These are phyloP conservation scores for Cebus imitator DNA, from an alignment of 2,113 vertebrate genomes.

Conservation along the genomic window DNA sequence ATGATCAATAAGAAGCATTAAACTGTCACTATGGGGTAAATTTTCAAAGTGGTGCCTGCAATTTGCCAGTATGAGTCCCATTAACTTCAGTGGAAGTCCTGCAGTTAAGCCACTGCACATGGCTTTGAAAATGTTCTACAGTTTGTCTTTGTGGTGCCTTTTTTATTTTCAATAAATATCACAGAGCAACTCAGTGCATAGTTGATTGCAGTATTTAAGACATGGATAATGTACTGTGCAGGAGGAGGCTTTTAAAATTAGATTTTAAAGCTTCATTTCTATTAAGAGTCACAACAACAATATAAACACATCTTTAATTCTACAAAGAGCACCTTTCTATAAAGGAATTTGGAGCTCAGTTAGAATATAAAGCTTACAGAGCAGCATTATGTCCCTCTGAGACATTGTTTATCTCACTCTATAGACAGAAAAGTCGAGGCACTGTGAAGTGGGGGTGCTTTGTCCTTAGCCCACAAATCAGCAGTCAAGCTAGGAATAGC, in stretches of 20 bases:
- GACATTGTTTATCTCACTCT: constrained; percentile 44
- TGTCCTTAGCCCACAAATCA: constrained; percentile 1
- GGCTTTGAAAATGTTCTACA: constrained; percentile 43
- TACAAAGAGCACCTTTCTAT: constrained; percentile 46
- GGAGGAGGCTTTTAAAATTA: constrained; percentile 67
- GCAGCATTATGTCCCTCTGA: constrained; percentile 4
- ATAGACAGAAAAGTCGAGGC: not conserved
- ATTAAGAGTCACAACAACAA: constrained; percentile 61
- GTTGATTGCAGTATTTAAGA: constrained; percentile 67
- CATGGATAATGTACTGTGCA: constrained; percentile 50
- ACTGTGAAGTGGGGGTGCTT: not conserved
- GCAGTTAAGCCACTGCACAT: constrained; percentile 34
- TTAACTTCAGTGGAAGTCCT: constrained; percentile 61
- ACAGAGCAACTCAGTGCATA: constrained; percentile 6
- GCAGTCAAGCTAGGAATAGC: constrained; percentile 21
- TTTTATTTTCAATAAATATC: constrained; percentile 58
- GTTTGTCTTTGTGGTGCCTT: not conserved
- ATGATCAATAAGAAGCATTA: constrained; percentile 61
- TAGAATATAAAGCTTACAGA: constrained; percentile 46
- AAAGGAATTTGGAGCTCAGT: constrained; percentile 29
- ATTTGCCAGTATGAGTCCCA: constrained; percentile 67
- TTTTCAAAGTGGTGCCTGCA: constrained; percentile 66
- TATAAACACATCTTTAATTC: constrained; percentile 62
- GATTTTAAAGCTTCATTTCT: constrained; percentile 60
- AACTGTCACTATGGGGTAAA: constrained; percentile 70